A percentile compares a stretch with the other conserved stretches of the same genome.
These are phyloP conservation scores for Argentina silus DNA, from an alignment of 2,797 vertebrate species.

Conservation along the genomic window DNA sequence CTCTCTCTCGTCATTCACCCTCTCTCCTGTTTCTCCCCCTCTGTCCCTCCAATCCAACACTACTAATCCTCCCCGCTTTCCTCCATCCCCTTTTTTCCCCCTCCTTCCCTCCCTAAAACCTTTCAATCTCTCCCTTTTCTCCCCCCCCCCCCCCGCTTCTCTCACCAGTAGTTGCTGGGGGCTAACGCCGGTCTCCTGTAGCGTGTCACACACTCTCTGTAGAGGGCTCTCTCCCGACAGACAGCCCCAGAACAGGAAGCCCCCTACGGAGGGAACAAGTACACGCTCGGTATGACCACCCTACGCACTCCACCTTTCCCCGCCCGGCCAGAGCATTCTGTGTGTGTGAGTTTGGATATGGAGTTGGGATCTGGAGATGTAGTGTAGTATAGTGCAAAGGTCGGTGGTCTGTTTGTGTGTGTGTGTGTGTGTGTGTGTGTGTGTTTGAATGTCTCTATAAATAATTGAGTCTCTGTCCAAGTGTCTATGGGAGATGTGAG, in stretches of 20 bases:
- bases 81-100: neutral
- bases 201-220: conserved; percentile 82
- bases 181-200: conserved; percentile 87
- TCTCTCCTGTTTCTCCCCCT: neutral
- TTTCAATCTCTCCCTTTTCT: neutral
- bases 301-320: neutral
- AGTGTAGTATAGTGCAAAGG: neutral
- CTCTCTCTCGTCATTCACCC: neutral
- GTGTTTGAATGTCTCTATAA: neutral
- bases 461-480: neutral
- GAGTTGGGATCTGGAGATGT: neutral
- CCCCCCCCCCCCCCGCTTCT: no score
- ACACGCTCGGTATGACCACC: neutral
- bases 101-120: neutral
- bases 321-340: neutral
- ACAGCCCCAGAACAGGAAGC: conserved; percentile 94
- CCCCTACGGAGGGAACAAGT: conserved; percentile 77
- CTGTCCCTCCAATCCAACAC: neutral
- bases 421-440: conserved; percentile 5
- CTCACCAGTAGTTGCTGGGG: conserved; percentile 92
- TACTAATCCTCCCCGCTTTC: no score
- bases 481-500: neutral
- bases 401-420: neutral
- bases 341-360: neutral
- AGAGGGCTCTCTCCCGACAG: conserved; percentile 85